Conservation (phyloP, 2,797 vertebrate species). For the Notolabrus celidotus region DNA sequence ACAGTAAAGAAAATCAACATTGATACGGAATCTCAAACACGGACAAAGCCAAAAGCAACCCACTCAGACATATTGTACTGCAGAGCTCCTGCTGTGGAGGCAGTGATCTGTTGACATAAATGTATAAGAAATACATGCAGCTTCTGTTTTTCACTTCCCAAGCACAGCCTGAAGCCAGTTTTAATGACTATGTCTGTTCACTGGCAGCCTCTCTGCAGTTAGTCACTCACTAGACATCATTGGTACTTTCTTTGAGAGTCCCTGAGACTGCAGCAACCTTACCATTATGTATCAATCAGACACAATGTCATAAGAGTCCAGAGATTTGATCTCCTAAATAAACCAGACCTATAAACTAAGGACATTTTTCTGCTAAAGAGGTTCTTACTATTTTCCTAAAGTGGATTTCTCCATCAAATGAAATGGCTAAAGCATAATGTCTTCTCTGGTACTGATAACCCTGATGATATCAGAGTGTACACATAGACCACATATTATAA, state of each 20-base stretch:
- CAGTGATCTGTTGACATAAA: constrained; percentile 36
- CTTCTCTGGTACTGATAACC: not conserved
- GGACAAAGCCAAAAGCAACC: constrained; percentile 17
- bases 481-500: too few species aligned
- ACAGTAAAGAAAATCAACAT: not conserved
- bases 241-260: constrained; percentile 6
- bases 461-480: too few species aligned
- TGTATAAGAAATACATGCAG: constrained; percentile 31
- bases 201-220: constrained; percentile 9
- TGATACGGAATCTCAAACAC: not conserved
- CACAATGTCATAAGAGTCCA: not conserved
- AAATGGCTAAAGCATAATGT: not conserved
- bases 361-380: not conserved
- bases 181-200: constrained; percentile 46
- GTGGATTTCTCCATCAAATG: not conserved
- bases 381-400: not conserved
- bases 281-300: not conserved
- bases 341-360: not conserved
- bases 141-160: constrained; percentile 30
- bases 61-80: constrained; percentile 14
- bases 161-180: constrained; percentile 42
- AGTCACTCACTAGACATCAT: constrained; percentile 31
- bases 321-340: not conserved
- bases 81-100: constrained; percentile 31
- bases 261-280: constrained; percentile 12